Evolutionary conservation across 53 echinoderm and acorn worm genomes (phyloP), one percentile per base, ranked within the genome.

Genomic region (Echinometra lucunter): DNA sequence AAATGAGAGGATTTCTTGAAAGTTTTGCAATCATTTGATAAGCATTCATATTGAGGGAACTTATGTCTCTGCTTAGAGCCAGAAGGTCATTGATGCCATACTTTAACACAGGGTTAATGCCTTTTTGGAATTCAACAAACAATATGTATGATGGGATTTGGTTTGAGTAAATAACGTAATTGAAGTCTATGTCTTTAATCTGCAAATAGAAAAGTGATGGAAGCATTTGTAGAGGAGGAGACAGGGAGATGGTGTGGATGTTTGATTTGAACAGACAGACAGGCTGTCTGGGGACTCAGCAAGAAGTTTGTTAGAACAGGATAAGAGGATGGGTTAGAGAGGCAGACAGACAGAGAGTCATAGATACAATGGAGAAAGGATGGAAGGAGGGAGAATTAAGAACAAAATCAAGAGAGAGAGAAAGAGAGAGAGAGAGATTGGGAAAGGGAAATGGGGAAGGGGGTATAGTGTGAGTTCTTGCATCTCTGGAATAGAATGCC

Each of bases 151-250:
- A 74, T n/a, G 27, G 49, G 85, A 85, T 49, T 49, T n/a, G 85
- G 9, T 49, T 4, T 91, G 91, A 91, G 91, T 44, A 91, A 91
- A 91, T 91, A 91, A 2, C 44, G 91, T 91, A 91, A 91, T 91
- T 91, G 91, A 91, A 91, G 91, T 69, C 66, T 91, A 66, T 91
- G 44, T 91, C 91, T 70, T 66, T 91, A 90, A 91, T 91, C 66
- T 66, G 91, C 69, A 91, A 91, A 91, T 28, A 91, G 44, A 44
- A 19, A 69, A 37, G 11, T 66, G 91, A 69, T 60, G 45, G 69
- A 63, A 69, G 66, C 37, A 13, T 69, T 91, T 91, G 91, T 42
- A 67, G 57, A 89, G 63, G 89, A 19, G 89, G 58, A 89, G 89
- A 89, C 89, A 58, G 23, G 17, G 40, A 58, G 57, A 60, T 60